Percentiles rank a stretch among this genome's conserved stretches.
phyloP scores from a whole-genome alignment of 2,888 invertebrate genomes.

The Napeogenes inachia region DNA sequence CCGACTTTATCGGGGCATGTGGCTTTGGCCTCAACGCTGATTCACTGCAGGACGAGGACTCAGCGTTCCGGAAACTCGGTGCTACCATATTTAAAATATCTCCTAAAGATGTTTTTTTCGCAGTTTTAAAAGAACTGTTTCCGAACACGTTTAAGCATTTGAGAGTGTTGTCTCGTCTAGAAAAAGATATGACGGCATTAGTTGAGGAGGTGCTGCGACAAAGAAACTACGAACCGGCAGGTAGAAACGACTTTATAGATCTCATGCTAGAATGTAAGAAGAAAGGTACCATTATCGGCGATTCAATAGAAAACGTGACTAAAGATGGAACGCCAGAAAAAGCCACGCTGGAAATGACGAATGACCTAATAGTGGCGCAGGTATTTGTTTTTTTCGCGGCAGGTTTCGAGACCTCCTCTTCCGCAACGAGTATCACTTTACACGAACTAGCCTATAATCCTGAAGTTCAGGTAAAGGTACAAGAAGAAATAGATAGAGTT shows the following conservation, averaged over 20 bases:
- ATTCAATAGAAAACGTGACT: conserved; percentile 33
- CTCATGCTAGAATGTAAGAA: conserved; percentile 34
- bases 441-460: conserved; percentile 55
- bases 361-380: conserved; percentile 32
- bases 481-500: conserved; percentile 49
- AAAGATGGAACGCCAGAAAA: conserved; percentile 29
- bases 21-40: conserved; percentile 56
- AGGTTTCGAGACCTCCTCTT: conserved; percentile 70
- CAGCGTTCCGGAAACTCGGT: conserved; percentile 50
- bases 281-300: conserved; percentile 35
- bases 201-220: conserved; percentile 46
- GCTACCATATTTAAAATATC: conserved; percentile 41
- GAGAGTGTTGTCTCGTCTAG: conserved; percentile 43
- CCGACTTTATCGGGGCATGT: conserved; percentile 35
- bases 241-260: conserved; percentile 42
- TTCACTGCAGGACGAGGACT: conserved; percentile 49
- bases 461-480: conserved; percentile 46
- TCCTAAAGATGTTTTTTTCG: conserved; percentile 33
- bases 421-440: conserved; percentile 56
- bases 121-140: conserved; percentile 44
- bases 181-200: conserved; percentile 43
- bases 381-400: conserved; percentile 61
- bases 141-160: conserved; percentile 41
- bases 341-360: conserved; percentile 28
- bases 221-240: conserved; percentile 47